Evolutionary conservation across 2,797 vertebrate genomes (phyloP), one percentile per base, ranked within the genome.

Genomic region (Taeniopygia guttata): DNA sequence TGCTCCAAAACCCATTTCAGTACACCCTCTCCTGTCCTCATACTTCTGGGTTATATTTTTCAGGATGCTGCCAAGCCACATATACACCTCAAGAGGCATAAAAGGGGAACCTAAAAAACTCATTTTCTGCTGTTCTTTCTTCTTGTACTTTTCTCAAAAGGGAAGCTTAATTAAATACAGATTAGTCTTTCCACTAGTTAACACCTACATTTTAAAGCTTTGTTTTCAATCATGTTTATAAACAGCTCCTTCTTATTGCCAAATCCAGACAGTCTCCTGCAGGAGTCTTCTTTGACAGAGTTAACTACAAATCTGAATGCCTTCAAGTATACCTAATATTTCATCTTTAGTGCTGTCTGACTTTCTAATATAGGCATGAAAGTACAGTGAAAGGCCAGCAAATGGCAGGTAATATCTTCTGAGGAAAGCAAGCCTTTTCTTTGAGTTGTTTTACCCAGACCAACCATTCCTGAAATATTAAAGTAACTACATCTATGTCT

Each of bases 401-500:
- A 95, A 91, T 78, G 76, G 49, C 73, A 94, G 62, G 82, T 66
- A 93, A 29, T 87, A 92, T 68, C 90, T 92, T 84, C 69, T 86
- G 74, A 92, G 75, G 58, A 78, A 89, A 91, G 62, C 8, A 30
- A 62, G 72, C 26, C 84, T 92, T 92, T 92, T 46, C 66, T 89
- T 70, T 3, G 18, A 81, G 75, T 69, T 51, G 1, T 87, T 96
- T 75, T 48, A 91, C 69, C 49, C 81, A 91, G 68, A 83, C 45
- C 54, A 78, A 80, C 81, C 79, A 84, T 69, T 95, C 62, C 81
- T 87, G 78, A 92, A 95, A 94, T 92, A 91, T 86, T 95, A 62
- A 95, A 91, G 89, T 58, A 93, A 91, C 79, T 93, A 86, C 79
- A 85, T 95, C 69, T 89, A 92, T 89, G 84, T 91, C 56, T 59